Conservation (phyloP, 1,140 invertebrate genomes). For the Drosophila oshimai region DNA sequence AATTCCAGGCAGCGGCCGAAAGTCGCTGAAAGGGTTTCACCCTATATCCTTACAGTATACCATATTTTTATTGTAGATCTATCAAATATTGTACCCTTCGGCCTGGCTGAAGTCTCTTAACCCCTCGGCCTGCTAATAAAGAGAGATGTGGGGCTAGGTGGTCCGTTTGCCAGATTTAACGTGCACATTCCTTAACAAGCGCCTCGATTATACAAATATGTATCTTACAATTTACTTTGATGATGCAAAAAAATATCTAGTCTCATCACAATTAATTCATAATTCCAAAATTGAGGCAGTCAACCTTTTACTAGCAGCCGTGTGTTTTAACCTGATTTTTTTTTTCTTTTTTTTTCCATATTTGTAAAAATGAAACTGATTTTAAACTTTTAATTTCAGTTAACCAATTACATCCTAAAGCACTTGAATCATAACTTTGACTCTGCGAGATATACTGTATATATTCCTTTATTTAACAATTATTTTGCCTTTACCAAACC, state of each 20-base stretch:
- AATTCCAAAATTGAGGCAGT: too few species aligned
- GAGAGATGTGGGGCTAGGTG: not conserved
- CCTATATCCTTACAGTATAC: slow-evolving; percentile 20
- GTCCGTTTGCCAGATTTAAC: not conserved
- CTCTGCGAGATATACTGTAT: not conserved
- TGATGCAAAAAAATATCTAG: not conserved
- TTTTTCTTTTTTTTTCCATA: too few species aligned
- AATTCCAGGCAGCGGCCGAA: slow-evolving; percentile 7
- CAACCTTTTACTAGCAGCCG: too few species aligned
- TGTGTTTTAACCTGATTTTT: too few species aligned
- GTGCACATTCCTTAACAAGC: not conserved
- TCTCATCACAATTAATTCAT: too few species aligned
- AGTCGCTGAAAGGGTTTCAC: slow-evolving; percentile 11
- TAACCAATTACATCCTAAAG: not conserved
- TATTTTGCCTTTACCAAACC: not conserved
- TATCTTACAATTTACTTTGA: not conserved
- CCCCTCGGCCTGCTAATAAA: not conserved
- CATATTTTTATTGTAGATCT: slow-evolving; percentile 45
- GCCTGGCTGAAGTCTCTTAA: slow-evolving; percentile 38
- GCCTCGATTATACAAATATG: not conserved
- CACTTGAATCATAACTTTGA: not conserved
- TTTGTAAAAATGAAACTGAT: too few species aligned
- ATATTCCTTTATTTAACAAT: not conserved
- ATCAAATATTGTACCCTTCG: slow-evolving; percentile 47
- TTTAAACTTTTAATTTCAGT: too few species aligned